Evolutionary conservation across 1,140 invertebrate species (phyloP), one percentile per base, ranked within the genome.

Genomic region (Penaeus vannamei): DNA sequence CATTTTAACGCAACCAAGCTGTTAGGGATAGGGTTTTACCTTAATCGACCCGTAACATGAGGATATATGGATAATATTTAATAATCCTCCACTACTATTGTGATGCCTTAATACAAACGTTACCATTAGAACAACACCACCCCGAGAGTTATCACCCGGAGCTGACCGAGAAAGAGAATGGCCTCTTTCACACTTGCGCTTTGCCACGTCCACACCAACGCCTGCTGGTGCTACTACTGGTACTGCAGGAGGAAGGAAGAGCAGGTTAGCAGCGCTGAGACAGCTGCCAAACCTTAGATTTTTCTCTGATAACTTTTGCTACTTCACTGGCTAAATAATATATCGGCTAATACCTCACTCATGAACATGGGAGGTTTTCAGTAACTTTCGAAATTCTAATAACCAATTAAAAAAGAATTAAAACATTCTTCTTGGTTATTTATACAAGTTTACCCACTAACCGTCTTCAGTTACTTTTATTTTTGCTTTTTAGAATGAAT

Each of bases 51-150:
- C 17, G 53, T 53, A 53, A 53, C 53, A 53, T 53, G 53, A 53
- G 53, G 53, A 53, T 53, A 53, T 53, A 53, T 53, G 53, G 53
- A 53, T 53, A 53, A 53, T 53, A 53, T 53, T 53, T 14, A 53
- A 53, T 53, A 53, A 53, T 53, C 53, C 53, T 14, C 10, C 53
- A 53, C 53, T 53, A 53, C 53, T 53, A 53, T 46, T 69, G 59
- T 59, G 59, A 53, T 76, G 59, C 14, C n/a, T 23, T 85, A 85
- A 85, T 60, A 87, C 76, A 66, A 46, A 85, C 87, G 84, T 82
- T 89, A 80, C 85, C 84, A 83, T 84, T 90, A 90, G 90, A 91
- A 91, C 88, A 26, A 90, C 90, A 91, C 85, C 90, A 79, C 83
- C 86, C 36, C 85, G 90, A 64, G 90, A 90, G 82, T 66, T 86